phyloP scores from a whole-genome alignment of 2,888 invertebrate species.

The Malachius bipustulatus region DNA sequence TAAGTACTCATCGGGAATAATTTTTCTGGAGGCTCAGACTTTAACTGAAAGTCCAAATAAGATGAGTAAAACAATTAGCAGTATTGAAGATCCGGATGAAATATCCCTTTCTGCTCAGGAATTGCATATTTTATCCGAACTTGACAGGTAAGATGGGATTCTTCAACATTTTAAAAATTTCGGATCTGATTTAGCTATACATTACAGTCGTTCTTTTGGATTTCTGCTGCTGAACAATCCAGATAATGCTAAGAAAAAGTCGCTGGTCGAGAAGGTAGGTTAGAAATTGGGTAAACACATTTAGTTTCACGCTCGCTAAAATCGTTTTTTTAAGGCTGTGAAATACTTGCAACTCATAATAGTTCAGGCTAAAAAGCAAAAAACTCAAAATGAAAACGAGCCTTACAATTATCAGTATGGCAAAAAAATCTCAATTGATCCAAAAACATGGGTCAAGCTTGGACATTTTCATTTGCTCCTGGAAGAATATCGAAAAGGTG shows the following conservation, averaged over 20 bases:
- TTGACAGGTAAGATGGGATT: conserved; percentile 58
- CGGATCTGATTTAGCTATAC: conserved; percentile 11
- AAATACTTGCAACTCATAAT: conserved; percentile 77
- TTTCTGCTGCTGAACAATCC: conserved; percentile 70
- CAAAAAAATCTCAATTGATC: conserved; percentile 67
- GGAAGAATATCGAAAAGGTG: conserved; percentile 92
- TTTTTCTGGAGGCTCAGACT: too few species aligned
- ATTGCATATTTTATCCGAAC: conserved; percentile 72
- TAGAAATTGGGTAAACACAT: too few species aligned
- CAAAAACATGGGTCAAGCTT: conserved; percentile 85
- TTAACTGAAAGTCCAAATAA: too few species aligned
- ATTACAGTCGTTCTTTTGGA: conserved; percentile 79
- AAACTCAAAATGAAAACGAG: conserved; percentile 32
- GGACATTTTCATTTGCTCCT: conserved; percentile 91
- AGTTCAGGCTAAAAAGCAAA: conserved; percentile 60
- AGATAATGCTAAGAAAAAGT: conserved; percentile 71
- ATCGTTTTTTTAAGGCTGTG: conserved; percentile 53
- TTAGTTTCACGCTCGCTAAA: too few species aligned
- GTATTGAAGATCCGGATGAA: conserved; percentile 31
- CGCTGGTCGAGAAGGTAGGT: conserved; percentile 61
- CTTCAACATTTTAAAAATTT: conserved; percentile 11
- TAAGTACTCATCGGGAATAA: too few species aligned
- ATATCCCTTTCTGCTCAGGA: conserved; percentile 59
- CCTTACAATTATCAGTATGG: conserved; percentile 32
- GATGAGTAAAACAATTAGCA: conserved; percentile 30